Evolutionary conservation across 64 coral and sea anemone species (phyloP), one percentile per base, ranked within the genome.

Genomic region (Montipora foliosa): DNA sequence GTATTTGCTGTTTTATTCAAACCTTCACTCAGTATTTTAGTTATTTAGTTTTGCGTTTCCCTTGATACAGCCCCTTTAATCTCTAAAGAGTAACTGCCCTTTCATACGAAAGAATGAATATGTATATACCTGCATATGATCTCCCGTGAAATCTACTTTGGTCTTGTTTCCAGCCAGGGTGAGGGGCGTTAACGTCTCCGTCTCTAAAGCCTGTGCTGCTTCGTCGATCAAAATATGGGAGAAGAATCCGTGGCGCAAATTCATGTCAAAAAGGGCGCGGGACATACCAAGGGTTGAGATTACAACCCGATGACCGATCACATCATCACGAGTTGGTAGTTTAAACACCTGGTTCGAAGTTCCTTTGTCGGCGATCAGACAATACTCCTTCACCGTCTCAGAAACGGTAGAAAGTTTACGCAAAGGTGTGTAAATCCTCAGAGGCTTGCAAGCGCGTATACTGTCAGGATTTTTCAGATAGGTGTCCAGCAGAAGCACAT

Each of bases 151-250:
- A 4, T 95, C 93, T 37, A 98, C 13, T 81, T 74, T 94, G 16
- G 96, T 98, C 22, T 98, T 92, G 24, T 94, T 94, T 4, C 96
- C 96, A 22, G 96, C 96, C 7, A 98, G 55, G 24, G 66, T 74
- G 21, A 98, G 25, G 11, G 96, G 93, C 13, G 92, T 90, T 15
- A 98, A 14, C 11, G 96, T 80, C 49, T 98, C 96, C 25, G 96
- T 83, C 71, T 98, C 96, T 71, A 94, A 69, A 14, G 96, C 89
- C 53, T 98, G 96, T 14, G 96, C 96, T n/a, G 96, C 96, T 66
- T 98, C 96, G 50, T 98, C 96, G 46, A 98, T 93, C 37, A 98
- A 90, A 49, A 98, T 98, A 7, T 98, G 93, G 2, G 96, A 88
- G 50, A 98, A 98, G 21, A 92, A 95, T 12, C 96, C 96, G 20